phyloP scores from a whole-genome alignment of 64 coral and sea anemone genomes.

The Porites australiensis region DNA sequence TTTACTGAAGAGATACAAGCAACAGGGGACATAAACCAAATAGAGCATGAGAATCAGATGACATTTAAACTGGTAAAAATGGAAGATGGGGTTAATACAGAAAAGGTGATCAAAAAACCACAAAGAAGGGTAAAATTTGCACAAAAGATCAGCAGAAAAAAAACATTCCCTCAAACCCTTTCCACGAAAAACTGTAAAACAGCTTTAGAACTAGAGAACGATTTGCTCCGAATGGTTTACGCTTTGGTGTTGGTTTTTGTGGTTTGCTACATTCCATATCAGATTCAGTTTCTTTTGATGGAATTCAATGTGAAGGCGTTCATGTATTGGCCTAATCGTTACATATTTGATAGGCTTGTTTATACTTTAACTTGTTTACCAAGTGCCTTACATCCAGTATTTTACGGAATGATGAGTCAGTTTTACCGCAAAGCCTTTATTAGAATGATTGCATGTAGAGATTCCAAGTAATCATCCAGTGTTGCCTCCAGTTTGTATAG shows the following conservation, averaged over 20 bases:
- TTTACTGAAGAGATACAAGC: background rate
- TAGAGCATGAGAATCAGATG: background rate
- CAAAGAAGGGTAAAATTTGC: background rate
- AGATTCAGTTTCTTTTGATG: constrained; percentile 52
- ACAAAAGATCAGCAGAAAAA: background rate
- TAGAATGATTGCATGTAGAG: constrained; percentile 41
- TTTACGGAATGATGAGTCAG: constrained; percentile 74
- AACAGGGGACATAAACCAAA: background rate
- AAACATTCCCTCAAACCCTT: background rate
- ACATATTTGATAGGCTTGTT: background rate
- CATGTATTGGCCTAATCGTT: constrained; percentile 22
- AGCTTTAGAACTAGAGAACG: constrained; percentile 31
- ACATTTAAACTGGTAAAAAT: background rate
- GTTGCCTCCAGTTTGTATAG: background rate
- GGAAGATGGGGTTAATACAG: background rate
- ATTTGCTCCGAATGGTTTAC: constrained; percentile 69
- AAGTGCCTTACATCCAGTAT: constrained; percentile 67
- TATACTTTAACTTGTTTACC: constrained; percentile 52
- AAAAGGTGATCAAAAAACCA: background rate
- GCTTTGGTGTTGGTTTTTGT: constrained; percentile 66
- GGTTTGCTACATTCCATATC: constrained; percentile 70
- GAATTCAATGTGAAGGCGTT: constrained; percentile 1
- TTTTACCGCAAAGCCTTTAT: constrained; percentile 68
- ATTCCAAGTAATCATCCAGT: background rate
- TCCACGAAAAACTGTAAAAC: constrained; percentile 3